Conservation (phyloP, 2,888 invertebrate genomes). For the Lordiphosa andalusiaca region DNA sequence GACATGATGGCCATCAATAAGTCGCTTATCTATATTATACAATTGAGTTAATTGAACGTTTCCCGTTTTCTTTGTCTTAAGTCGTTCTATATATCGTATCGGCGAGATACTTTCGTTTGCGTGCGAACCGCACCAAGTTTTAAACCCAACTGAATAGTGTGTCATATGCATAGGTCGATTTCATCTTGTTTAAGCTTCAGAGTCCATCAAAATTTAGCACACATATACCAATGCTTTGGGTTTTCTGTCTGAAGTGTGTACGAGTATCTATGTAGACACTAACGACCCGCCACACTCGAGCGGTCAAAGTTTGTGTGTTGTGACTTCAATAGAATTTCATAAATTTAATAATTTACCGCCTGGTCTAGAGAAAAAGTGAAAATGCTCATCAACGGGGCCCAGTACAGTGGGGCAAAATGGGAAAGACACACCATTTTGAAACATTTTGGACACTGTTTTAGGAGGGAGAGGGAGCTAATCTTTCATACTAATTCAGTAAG, state of each 20-base stretch:
- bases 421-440: no score
- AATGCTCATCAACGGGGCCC: conserved; percentile 37
- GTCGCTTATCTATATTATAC: conserved; percentile 18
- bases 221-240: conserved; percentile 40
- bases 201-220: conserved; percentile 55
- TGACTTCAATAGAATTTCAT: conserved; percentile 70
- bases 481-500: no score
- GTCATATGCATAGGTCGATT: conserved; percentile 42
- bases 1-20: conserved; percentile 18
- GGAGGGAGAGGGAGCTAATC: no score
- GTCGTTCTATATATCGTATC: conserved; percentile 17
- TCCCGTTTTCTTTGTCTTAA: conserved; percentile 30
- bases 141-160: conserved; percentile 56
- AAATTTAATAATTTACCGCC: conserved; percentile 67
- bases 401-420: conserved; percentile 37
- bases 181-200: conserved; percentile 53
- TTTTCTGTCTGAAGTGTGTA: conserved; percentile 41
- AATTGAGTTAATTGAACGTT: conserved; percentile 43
- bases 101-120: conserved; percentile 25
- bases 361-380: conserved; percentile 61
- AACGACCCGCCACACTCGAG: conserved; percentile 37
- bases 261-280: conserved; percentile 16
- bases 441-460: no score
- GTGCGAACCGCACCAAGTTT: conserved; percentile 56
- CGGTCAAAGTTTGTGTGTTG: conserved; percentile 66